Conservation (phyloP, 2,797 vertebrate genomes). For the Leuciscus waleckii region DNA sequence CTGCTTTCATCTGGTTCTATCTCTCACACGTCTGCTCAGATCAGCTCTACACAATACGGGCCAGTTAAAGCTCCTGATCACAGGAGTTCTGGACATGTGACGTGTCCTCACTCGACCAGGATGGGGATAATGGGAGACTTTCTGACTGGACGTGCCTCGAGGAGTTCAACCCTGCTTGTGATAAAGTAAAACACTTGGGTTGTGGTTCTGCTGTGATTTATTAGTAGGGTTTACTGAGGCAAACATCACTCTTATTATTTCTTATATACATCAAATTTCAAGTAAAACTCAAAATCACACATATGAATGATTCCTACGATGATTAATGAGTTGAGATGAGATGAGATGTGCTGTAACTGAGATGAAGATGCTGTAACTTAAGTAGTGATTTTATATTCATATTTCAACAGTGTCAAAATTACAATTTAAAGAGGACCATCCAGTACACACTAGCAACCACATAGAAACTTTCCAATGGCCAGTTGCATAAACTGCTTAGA, state of each 20-base stretch:
- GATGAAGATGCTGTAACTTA: not conserved
- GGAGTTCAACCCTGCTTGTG: not conserved
- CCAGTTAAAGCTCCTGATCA: constrained; percentile 4
- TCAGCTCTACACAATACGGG: constrained; percentile 4
- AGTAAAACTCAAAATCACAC: too few relatives aligned
- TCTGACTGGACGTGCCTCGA: not conserved
- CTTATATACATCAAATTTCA: not conserved
- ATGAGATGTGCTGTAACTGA: not conserved
- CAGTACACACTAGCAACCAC: not conserved
- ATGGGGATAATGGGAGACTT: not conserved
- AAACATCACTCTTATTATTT: not conserved
- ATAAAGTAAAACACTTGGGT: not conserved
- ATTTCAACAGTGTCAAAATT: not conserved
- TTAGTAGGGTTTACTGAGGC: not conserved
- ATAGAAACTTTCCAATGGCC: too few relatives aligned
- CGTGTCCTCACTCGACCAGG: not conserved
- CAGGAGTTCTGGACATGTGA: not conserved
- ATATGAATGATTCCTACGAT: not conserved
- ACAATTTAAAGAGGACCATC: not conserved
- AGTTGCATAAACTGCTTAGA: too few relatives aligned
- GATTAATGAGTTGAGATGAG: not conserved
- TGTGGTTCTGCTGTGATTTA: constrained; percentile 13
- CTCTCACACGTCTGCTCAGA: constrained; percentile 11
- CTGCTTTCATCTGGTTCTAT: constrained; percentile 34
- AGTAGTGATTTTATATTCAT: not conserved